Base-by-base conservation (phyloP, 2,888 invertebrate genomes). In the Dryobota labecula region DNA sequence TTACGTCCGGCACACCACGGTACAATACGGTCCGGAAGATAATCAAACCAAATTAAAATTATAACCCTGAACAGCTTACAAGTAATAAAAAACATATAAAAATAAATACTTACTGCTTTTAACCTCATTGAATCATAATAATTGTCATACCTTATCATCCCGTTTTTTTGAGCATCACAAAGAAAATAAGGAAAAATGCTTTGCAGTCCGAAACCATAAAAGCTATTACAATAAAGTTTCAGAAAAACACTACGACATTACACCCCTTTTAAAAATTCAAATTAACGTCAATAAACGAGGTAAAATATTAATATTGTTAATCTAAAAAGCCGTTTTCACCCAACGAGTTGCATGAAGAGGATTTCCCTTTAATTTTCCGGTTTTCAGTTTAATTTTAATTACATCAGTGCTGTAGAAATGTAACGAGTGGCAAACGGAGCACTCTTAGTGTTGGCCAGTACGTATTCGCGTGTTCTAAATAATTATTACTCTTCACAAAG, bases 401-500 rank as follows among this genome's bases (percentile, higher is more conserved):
- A 68, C 36, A 47, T 33, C 20, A 49, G 41, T 62, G 43, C 33
- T 51, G 36, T 61, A 30, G 45, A 79, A 64, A 51, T 57, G 7
- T 47, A 38, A 36, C 18, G 11, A 62, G 43, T 9, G 11, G 41
- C 15, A 53, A 38, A 33, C 33, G 24, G 11, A 33, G 30, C 6
- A 13, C 43, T 45, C 20, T 33, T 13, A 9, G 18, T 57, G 66
- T 27, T 47, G 53, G 49, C 53, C 67, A 61, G 67, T 82, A n/a
- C 53, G 9, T 30, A 24, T 49, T n/a, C 58, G 75, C 73, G 75
- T 84, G 78, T 66, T 75, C 27, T 43, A 76, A 82, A 83, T 82
- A 80, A 81, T 84, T 70, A 85, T 60, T 76, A 13, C 70, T 58
- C 38, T 63, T 57, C 41, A 69, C 69, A 74, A 72, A 73, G 73